A percentile compares a stretch with the other conserved stretches of the same genome.
These are phyloP conservation scores for Chaenodraco wilsoni DNA, from an alignment of 2,797 vertebrate species.

Conservation along the genomic window DNA sequence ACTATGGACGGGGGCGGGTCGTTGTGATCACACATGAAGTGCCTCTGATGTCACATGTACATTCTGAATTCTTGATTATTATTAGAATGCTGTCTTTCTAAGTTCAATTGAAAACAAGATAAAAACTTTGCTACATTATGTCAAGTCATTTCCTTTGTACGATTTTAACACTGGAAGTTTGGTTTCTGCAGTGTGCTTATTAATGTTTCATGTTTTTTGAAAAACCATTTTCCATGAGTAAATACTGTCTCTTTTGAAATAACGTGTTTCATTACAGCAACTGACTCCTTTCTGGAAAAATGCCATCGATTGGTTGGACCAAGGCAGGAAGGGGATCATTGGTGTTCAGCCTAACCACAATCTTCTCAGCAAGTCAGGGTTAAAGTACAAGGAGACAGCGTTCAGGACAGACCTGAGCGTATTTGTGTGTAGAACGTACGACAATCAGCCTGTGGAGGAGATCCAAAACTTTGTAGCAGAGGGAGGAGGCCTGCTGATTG, in stretches of 20 bases:
- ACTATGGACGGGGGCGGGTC: conserved; percentile 84
- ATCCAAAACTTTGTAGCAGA: conserved; percentile 88
- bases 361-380: conserved; percentile 57
- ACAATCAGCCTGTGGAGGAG: conserved; percentile 57
- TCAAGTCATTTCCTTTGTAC: no score
- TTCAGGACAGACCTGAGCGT: conserved; percentile 79
- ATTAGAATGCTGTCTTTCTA: no score
- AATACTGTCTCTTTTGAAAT: neutral
- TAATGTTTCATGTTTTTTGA: neutral
- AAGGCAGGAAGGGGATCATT: conserved; percentile 77
- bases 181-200: neutral
- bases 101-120: neutral
- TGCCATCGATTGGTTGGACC: conserved; percentile 84
- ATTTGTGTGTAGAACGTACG: conserved; percentile 81
- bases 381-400: conserved; percentile 61
- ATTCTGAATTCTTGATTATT: neutral
- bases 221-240: neutral
- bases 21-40: conserved; percentile 83
- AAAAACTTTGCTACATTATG: neutral
- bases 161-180: no score
- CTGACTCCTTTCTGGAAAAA: conserved; percentile 81
- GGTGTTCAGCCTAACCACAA: conserved; percentile 62
- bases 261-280: conserved; percentile 37
- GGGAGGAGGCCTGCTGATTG: conserved; percentile 87
- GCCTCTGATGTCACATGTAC: conserved; percentile 59